Evolutionary conservation across 2,888 invertebrate genomes (phyloP), one percentile per base, ranked within the genome.

Genomic region (Cactoblastis cactorum): DNA sequence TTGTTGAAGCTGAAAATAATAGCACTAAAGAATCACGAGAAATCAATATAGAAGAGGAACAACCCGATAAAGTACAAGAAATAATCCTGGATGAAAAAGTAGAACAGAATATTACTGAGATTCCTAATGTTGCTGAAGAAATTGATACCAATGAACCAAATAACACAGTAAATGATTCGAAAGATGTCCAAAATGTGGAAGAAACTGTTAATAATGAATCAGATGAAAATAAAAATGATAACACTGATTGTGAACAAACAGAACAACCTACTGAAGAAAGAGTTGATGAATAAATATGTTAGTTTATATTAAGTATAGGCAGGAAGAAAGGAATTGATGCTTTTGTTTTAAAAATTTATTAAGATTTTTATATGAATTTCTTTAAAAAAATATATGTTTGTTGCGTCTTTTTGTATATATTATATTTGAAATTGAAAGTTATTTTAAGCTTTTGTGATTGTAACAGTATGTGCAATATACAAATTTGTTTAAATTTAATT

Each of bases 1-100:
- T 77, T 52, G 61, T 77, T 54, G 75, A 77, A 52, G 62, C 61
- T 43, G 57, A 57, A 54, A 59, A 66, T 53, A 50, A 59, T 22
- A 59, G 24, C 11, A 9, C 28, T 18, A 19, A n/a, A 45, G 43
- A 50, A 15, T 5, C 18, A 34, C 39, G 38, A 1, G 41, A 50
- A 12, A 15, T 1, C 22, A 6, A 28, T 11, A 0, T n/a, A 28
- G 18, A 51, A 33, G 38, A 19, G n/a, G n/a, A 3, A 19, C 11
- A 46, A 9, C 33, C 35, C 9, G 47, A 50, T 28, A 35, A 37
- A 3, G 24, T 17, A 15, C 12, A 22, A 50, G 43, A 35, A 14
- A 34, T 51, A 33, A n/a, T 34, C 11, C 28, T 34, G 5, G 32
- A 47, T 49, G 18, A 51, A 3, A 39, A 49, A 54, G 12, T 15